Percentiles rank a stretch among this genome's conserved stretches.
phyloP scores from a whole-genome alignment of 2,113 vertebrate genomes.

The Mystacornis crossleyi region DNA sequence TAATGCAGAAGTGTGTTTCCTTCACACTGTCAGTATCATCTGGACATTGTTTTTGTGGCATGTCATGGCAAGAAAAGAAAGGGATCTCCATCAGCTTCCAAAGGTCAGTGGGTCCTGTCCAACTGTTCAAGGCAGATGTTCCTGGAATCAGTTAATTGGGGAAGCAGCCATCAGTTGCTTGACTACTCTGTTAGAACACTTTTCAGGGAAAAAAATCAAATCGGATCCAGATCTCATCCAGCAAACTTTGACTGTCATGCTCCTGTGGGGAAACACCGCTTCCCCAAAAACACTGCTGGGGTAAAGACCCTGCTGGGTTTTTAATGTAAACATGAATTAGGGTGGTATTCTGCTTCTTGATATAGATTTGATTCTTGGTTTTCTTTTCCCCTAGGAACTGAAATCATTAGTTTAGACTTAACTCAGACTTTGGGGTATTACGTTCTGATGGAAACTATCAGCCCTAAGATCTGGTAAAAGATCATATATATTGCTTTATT shows the following conservation, averaged over 20 bases:
- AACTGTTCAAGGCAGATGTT: background rate
- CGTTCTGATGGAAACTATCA: background rate
- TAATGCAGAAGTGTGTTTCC: background rate
- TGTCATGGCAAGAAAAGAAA: background rate
- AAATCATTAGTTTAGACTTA: background rate
- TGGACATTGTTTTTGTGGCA: background rate
- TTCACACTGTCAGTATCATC: rapidly evolving
- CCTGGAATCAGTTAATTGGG: background rate
- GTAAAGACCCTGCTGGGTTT: background rate
- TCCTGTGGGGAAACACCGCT: background rate
- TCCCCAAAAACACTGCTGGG: background rate
- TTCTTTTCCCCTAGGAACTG: background rate
- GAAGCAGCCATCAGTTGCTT: background rate
- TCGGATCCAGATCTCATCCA: background rate
- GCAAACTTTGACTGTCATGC: background rate
- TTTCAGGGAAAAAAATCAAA: background rate
- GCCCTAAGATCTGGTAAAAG: background rate
- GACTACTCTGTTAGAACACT: rapidly evolving
- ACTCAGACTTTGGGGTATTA: background rate
- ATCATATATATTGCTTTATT: background rate
- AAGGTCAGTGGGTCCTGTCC: background rate
- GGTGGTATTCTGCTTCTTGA: background rate
- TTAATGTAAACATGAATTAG: background rate
- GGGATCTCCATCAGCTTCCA: background rate
- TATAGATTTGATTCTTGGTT: background rate